Percentiles rank a stretch among this genome's conserved stretches.
These are phyloP conservation scores for Danio tinwini DNA, from an alignment of 2,797 vertebrate genomes.

Conservation along the genomic window DNA sequence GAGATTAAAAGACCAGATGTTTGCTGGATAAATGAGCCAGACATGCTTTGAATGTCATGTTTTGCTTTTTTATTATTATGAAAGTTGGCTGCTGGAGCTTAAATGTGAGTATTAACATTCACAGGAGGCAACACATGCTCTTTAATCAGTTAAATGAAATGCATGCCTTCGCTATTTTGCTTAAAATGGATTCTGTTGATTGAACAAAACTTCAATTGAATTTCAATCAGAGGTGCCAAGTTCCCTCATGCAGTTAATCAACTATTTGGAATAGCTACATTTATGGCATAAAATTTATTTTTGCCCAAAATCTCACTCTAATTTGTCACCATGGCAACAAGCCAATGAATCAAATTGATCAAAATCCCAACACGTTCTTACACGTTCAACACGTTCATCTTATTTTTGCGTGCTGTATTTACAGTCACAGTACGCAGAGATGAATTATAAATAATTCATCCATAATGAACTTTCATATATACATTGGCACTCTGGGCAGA, in stretches of 20 bases:
- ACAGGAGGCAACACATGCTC: constrained; percentile 5
- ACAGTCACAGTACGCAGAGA: constrained; percentile 37
- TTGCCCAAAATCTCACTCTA: constrained; percentile 37
- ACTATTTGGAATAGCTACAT: constrained; percentile 33
- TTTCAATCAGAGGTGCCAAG: constrained; percentile 31
- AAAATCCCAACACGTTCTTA: constrained; percentile 35
- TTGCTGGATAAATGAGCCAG: constrained; percentile 24
- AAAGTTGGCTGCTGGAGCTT: background rate
- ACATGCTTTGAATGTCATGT: constrained; percentile 24
- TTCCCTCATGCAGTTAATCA: constrained; percentile 49
- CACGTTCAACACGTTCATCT: too few species aligned
- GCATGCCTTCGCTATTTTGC: constrained; percentile 28
- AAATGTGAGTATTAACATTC: constrained; percentile 29
- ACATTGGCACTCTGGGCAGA: background rate
- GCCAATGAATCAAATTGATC: constrained; percentile 50
- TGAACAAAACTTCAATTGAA: constrained; percentile 45
- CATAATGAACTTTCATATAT: constrained; percentile 7
- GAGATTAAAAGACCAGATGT: constrained; percentile 43
- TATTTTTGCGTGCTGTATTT: constrained; percentile 37
- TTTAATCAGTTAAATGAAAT: constrained; percentile 33
- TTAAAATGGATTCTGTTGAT: constrained; percentile 42
- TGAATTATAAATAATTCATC: constrained; percentile 2
- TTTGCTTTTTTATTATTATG: constrained; percentile 29
- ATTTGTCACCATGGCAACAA: constrained; percentile 34
- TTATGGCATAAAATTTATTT: constrained; percentile 29